These are phyloP conservation scores for Scaptomyza cyrtandrae DNA, from an alignment of 2,888 invertebrate genomes.

Conservation along the genomic window DNA sequence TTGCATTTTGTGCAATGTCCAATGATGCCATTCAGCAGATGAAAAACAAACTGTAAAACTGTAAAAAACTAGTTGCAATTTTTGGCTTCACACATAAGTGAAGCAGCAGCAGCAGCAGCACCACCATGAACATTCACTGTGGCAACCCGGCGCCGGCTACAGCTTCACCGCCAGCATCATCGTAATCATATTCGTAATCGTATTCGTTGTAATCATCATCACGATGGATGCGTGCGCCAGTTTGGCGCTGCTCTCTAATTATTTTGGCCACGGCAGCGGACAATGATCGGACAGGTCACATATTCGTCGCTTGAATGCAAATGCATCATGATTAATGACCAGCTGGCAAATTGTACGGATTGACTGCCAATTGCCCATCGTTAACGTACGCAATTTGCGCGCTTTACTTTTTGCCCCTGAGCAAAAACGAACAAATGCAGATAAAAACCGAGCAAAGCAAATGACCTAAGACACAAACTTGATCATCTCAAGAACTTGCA, in stretches of 20 bases:
- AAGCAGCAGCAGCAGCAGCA: constrained; percentile 36
- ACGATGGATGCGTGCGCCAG: constrained; percentile 64
- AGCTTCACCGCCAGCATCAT: constrained; percentile 7
- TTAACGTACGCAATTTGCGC: constrained; percentile 60
- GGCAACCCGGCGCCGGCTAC: constrained; percentile 8
- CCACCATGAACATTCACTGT: constrained; percentile 41
- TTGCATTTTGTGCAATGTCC: constrained; percentile 46
- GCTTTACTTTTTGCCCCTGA: constrained; percentile 17
- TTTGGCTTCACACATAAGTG: constrained; percentile 35
- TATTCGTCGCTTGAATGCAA: constrained; percentile 52
- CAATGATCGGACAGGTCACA: constrained; percentile 64
- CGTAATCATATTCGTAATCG: background rate
- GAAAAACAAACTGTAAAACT: constrained; percentile 26
- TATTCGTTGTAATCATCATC: constrained; percentile 24
- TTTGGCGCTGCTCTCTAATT: constrained; percentile 54
- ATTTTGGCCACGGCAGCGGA: constrained; percentile 51
- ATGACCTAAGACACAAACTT: constrained; percentile 67
- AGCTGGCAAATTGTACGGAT: constrained; percentile 20
- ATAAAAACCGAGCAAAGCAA: constrained; percentile 38
- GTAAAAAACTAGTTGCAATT: constrained; percentile 56
- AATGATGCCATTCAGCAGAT: constrained; percentile 31
- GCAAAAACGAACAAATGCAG: background rate
- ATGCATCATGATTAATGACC: constrained; percentile 71
- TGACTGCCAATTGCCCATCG: constrained; percentile 57
- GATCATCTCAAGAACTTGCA: constrained; percentile 20